Conservation (phyloP, 23 tunicate genomes). For the Halocynthia aurantium region DNA sequence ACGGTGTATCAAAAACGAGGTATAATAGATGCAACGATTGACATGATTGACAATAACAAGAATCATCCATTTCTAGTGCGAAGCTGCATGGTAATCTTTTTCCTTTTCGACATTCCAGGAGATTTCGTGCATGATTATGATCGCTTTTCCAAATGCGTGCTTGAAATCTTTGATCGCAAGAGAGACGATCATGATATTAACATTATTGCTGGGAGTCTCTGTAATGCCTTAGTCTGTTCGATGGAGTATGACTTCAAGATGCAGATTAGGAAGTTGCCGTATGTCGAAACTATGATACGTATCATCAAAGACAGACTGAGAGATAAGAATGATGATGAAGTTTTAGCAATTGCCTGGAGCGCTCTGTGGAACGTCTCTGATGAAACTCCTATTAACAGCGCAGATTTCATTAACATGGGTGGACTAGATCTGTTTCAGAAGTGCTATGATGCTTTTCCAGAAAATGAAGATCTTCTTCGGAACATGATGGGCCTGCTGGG, state of each 20-base stretch:
- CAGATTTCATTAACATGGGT: conserved; percentile 27
- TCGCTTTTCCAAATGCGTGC: background rate
- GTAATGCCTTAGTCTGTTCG: conserved; percentile 37
- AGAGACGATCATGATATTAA: conserved; percentile 21
- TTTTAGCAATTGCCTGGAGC: conserved; percentile 63
- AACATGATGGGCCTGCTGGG: conserved; percentile 80
- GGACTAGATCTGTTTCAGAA: conserved; percentile 51
- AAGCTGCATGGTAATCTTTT: conserved; percentile 37
- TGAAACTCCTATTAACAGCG: conserved; percentile 73
- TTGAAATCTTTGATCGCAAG: conserved; percentile 10
- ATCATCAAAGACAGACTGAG: conserved; percentile 29
- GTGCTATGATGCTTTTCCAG: conserved; percentile 8
- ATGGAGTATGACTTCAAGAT: conserved; percentile 35
- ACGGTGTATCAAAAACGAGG: conserved; percentile 16
- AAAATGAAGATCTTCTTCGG: conserved; percentile 31
- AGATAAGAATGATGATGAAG: conserved; percentile 41
- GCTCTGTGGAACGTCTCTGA: conserved; percentile 86
- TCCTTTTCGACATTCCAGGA: conserved; percentile 52
- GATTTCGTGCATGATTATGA: conserved; percentile 41
- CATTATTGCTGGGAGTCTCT: conserved; percentile 18
- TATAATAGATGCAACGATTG: conserved; percentile 25
- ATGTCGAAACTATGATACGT: conserved; percentile 28
- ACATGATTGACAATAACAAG: conserved; percentile 13
- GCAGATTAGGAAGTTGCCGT: conserved; percentile 23
- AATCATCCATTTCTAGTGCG: conserved; percentile 24